Conservation (phyloP, 2,113 vertebrate genomes). For the Charina bottae region DNA sequence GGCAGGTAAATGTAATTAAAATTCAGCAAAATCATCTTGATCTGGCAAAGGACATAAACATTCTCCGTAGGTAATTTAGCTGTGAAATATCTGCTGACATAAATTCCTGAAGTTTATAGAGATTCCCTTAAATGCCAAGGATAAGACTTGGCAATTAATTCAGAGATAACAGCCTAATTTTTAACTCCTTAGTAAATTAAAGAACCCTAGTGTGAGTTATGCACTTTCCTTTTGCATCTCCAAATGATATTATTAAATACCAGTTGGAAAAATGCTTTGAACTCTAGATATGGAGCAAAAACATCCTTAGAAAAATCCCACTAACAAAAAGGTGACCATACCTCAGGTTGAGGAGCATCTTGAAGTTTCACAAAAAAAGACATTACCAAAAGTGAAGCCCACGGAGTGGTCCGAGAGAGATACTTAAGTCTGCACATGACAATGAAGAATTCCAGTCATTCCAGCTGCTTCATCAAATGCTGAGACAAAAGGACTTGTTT, state of each 20-base stretch:
- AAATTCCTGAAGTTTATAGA: slow-evolving; percentile 22
- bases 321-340: slow-evolving; percentile 26
- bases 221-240: slow-evolving; percentile 2
- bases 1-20: slow-evolving; percentile 18
- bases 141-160: background rate
- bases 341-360: slow-evolving; percentile 26
- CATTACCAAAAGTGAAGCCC: slow-evolving; percentile 38
- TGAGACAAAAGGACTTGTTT: slow-evolving; percentile 2
- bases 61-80: slow-evolving; percentile 8
- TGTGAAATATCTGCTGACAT: slow-evolving; percentile 19
- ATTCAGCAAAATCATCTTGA: slow-evolving; percentile 22
- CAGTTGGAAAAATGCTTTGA: background rate
- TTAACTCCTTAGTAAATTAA: slow-evolving; percentile 25
- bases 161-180: background rate
- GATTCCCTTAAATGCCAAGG: slow-evolving; percentile 23
- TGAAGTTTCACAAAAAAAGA: slow-evolving; percentile 34
- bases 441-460: slow-evolving; percentile 14
- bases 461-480: background rate
- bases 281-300: background rate
- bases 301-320: slow-evolving; percentile 1
- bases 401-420: background rate
- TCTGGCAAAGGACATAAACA: slow-evolving; percentile 23
- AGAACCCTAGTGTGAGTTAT: background rate
- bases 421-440: slow-evolving; percentile 29
- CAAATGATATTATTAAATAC: slow-evolving; percentile 2